phyloP scores from a whole-genome alignment of 1,140 invertebrate genomes.

The Rhagoletis zephyria region DNA sequence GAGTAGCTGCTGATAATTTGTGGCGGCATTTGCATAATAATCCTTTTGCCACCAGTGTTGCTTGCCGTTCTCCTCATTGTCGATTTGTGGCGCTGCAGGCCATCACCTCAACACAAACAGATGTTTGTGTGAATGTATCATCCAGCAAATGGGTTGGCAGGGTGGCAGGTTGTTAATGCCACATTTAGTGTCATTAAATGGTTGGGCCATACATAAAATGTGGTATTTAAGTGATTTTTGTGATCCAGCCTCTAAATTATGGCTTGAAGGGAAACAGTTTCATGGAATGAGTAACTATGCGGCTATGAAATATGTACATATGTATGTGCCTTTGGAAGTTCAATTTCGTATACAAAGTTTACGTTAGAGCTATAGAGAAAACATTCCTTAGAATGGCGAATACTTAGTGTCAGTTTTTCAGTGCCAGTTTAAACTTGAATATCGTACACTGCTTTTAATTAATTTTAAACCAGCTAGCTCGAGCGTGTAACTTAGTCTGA shows the following conservation, averaged over 20 bases:
- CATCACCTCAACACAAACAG: neutral
- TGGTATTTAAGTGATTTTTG: constrained; percentile 26
- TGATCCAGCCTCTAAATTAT: neutral
- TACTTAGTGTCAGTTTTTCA: too few species aligned
- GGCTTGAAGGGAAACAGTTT: neutral
- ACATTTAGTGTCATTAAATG: constrained; percentile 56
- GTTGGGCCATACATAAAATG: constrained; percentile 46
- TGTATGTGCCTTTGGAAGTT: too few species aligned
- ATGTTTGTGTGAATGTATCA: neutral
- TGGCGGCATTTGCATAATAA: constrained; percentile 54
- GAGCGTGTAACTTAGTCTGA: too few species aligned
- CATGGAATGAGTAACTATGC: neutral
- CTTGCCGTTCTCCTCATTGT: neutral
- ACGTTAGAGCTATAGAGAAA: too few species aligned
- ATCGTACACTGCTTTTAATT: too few species aligned
- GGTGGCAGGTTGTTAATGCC: constrained; percentile 54
- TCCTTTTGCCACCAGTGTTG: neutral
- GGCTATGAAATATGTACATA: neutral
- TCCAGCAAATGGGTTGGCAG: neutral
- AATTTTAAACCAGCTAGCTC: too few species aligned
- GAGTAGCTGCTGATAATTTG: constrained; percentile 18
- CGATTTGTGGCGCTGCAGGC: neutral
- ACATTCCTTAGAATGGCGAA: too few species aligned
- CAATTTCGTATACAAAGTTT: too few species aligned
- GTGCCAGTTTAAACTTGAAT: too few species aligned